Conservation (phyloP, 1,140 invertebrate species). For the Achatina immaculata region DNA sequence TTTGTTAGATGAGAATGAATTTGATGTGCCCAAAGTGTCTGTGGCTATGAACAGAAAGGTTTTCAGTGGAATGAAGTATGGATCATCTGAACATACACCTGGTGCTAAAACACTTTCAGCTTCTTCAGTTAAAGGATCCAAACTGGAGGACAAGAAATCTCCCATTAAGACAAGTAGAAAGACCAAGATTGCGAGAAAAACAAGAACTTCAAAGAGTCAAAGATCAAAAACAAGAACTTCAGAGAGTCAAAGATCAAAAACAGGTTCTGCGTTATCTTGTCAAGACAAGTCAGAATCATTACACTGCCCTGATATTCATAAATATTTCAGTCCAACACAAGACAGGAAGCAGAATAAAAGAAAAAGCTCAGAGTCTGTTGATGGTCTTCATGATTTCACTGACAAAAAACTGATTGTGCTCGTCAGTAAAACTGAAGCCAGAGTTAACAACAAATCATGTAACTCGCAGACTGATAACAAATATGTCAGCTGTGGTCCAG, state of each 20-base stretch:
- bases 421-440: neutral
- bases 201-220: neutral
- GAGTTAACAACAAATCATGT: neutral
- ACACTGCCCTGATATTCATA: neutral
- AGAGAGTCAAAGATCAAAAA: neutral
- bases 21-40: neutral
- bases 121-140: neutral
- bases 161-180: neutral
- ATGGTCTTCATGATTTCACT: neutral
- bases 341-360: neutral
- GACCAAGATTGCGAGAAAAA: neutral
- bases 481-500: neutral
- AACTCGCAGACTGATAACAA: neutral
- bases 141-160: neutral
- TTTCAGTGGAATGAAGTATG: neutral
- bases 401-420: neutral
- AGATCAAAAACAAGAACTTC: neutral
- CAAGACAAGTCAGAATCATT: neutral
- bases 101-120: neutral
- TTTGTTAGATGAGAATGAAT: neutral
- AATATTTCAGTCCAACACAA: neutral
- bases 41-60: neutral
- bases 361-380: slow-evolving; percentile 16
- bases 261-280: neutral
- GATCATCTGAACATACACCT: neutral